phyloP scores from a whole-genome alignment of 2,888 invertebrate genomes.

The Drosophila kokeensis region DNA sequence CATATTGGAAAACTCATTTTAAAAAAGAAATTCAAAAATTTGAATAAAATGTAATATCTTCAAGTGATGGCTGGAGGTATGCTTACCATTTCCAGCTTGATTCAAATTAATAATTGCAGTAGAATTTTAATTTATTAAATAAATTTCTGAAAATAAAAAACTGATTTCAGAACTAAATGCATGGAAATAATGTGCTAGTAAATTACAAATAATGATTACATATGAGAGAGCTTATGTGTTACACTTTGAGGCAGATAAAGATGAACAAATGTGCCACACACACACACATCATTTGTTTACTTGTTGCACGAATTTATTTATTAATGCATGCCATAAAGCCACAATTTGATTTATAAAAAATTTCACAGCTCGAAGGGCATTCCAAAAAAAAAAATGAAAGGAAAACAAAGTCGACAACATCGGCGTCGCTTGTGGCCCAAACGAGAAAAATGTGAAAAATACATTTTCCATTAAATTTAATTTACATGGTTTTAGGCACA shows the following conservation, averaged over 20 bases:
- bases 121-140: background rate
- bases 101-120: background rate
- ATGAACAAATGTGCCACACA: background rate
- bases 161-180: background rate
- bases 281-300: constrained; percentile 25
- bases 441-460: constrained; percentile 60
- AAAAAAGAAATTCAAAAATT: background rate
- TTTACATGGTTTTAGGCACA: constrained; percentile 75
- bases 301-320: constrained; percentile 59
- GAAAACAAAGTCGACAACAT: constrained; percentile 8
- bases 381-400: background rate
- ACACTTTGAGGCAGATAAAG: background rate
- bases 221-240: background rate
- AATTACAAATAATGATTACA: background rate
- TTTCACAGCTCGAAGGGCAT: constrained; percentile 29
- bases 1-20: background rate
- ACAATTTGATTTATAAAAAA: constrained; percentile 60
- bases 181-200: background rate
- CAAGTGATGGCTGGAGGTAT: background rate
- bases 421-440: constrained; percentile 3
- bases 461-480: constrained; percentile 76
- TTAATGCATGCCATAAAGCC: constrained; percentile 50
- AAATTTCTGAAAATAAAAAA: background rate
- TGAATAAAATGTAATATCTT: background rate
- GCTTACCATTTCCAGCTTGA: background rate